Evolutionary conservation across 2,888 invertebrate species (phyloP), one percentile per base, ranked within the genome.

Genomic region (Plebejus argus): DNA sequence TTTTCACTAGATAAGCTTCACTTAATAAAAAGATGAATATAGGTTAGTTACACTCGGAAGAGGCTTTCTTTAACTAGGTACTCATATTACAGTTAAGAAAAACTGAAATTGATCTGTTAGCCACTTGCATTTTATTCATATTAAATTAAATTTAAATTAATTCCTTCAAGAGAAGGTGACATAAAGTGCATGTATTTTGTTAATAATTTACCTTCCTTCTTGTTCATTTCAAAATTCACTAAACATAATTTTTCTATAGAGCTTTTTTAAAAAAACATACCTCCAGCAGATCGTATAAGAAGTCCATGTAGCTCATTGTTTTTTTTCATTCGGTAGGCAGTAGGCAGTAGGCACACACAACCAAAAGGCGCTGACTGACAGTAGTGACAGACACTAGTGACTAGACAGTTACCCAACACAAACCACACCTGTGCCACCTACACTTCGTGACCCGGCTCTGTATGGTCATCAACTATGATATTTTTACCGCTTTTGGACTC

Each of bases 281-380:
- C 92, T 93, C 90, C 20, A 93, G 82, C 49, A 92, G 84, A 80
- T 92, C 92, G 82, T 93, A 91, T 23, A 93, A 84, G 81, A 92
- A 91, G 77, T 91, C 90, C 80, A 92, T 90, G 83, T 91, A 92
- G 84, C 88, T 90, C 91, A 92, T 92, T 87, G 77, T 79, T 79
- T 66, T 61, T 61, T 75, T 61, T 70, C 76, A 76, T 72, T 70
- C 39, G 72, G 49, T 71, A 53, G 75, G 49, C 78, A 82, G 49
- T 71, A 53, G 75, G 49, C 78, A 82, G 53, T 18, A 53, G 53
- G 53, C 78, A 80, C 81, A 83, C 78, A 80, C 79, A 78, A 77
- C 75, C 49, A 70, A 72, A 80, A 76, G 78, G 35, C 78, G 66
- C 39, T 15, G 12, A 53, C 53, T 53, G 53, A 53, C 49, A 53